phyloP scores from a whole-genome alignment of 2,888 invertebrate genomes.

The Yponomeuta evonymella region DNA sequence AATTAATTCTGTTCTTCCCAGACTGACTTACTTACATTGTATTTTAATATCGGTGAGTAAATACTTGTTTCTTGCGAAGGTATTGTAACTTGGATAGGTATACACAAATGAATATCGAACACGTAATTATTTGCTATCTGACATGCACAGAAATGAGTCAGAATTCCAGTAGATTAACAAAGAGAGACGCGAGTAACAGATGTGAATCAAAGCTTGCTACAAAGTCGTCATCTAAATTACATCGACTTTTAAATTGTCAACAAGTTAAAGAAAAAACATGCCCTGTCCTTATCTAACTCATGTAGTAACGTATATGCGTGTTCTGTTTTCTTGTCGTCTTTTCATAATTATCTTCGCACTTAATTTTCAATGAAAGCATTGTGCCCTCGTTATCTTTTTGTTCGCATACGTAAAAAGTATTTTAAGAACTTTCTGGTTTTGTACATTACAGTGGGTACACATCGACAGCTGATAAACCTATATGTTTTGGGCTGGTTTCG shows the following conservation, averaged over 20 bases:
- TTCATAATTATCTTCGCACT: slow-evolving; percentile 1
- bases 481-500: too few species aligned
- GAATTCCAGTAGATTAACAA: neutral
- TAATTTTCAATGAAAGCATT: neutral
- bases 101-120: neutral
- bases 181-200: neutral
- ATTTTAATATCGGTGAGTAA: too few species aligned
- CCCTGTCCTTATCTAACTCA: neutral
- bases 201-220: neutral
- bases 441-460: too few species aligned
- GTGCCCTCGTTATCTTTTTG: neutral
- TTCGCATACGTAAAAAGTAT: too few species aligned
- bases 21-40: too few species aligned
- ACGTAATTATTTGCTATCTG: neutral
- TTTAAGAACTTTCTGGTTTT: too few species aligned
- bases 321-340: neutral
- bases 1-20: too few species aligned
- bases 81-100: neutral
- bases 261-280: neutral
- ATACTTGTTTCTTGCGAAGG: too few species aligned
- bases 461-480: too few species aligned
- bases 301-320: neutral
- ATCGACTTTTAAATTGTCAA: neutral
- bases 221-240: too few species aligned
- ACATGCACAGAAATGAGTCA: neutral